These are phyloP conservation scores for Pygmarrhopalites habei DNA, from an alignment of 1,140 invertebrate genomes.

Conservation along the genomic window DNA sequence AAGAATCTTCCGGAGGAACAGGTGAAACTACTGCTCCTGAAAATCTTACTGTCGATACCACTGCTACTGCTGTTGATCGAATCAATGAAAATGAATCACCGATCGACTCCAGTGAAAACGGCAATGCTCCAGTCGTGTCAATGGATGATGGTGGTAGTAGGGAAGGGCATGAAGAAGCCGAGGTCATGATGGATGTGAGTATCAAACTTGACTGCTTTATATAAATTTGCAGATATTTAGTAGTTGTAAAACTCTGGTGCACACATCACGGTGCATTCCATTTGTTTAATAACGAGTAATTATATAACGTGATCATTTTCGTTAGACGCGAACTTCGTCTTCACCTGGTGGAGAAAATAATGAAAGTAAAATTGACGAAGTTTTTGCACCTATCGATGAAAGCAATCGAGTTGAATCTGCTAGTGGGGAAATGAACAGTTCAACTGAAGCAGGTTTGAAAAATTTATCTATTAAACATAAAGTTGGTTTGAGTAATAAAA, in stretches of 20 bases:
- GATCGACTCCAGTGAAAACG: too few species aligned
- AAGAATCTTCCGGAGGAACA: too few species aligned
- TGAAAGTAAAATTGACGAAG: not conserved
- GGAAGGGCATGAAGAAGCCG: not conserved
- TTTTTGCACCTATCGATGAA: not conserved
- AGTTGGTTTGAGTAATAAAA: too few species aligned
- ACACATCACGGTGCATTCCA: too few species aligned
- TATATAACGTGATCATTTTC: too few species aligned
- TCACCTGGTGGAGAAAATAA: not conserved
- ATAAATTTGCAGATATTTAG: too few species aligned
- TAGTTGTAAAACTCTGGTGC: too few species aligned
- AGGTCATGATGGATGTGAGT: slow-evolving; percentile 6
- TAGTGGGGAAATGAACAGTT: not conserved
- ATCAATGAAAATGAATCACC: not conserved
- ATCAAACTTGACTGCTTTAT: too few species aligned
- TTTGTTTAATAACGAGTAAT: too few species aligned
- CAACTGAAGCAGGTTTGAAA: not conserved
- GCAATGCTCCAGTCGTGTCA: too few species aligned
- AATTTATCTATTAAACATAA: too few species aligned
- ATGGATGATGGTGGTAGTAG: not conserved
- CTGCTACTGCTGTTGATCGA: not conserved
- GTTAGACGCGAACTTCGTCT: not conserved
- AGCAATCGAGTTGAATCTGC: not conserved
- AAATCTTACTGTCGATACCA: not conserved
- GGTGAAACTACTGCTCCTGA: too few species aligned